Conservation (phyloP, 2,888 invertebrate genomes). For the Altica lythri region DNA sequence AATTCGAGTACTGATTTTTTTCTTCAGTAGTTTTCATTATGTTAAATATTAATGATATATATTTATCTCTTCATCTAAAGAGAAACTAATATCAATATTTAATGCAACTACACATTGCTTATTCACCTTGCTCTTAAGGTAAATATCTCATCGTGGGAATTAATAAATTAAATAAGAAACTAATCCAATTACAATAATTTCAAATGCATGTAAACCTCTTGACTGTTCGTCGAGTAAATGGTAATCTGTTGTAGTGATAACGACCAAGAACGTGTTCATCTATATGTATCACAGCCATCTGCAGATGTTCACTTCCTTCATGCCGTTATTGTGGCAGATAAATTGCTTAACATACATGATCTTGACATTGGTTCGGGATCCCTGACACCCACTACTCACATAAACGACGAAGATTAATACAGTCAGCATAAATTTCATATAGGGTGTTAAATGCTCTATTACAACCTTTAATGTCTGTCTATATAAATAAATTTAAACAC, state of each 20-base stretch:
- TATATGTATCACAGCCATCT: constrained; percentile 28
- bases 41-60: too few relatives aligned
- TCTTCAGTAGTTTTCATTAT: too few relatives aligned
- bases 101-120: too few relatives aligned
- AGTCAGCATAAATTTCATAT: background rate
- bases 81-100: too few relatives aligned
- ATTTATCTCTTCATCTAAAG: too few relatives aligned
- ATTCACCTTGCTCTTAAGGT: too few relatives aligned
- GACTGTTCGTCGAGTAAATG: background rate
- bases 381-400: constrained; percentile 30
- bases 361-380: constrained; percentile 36
- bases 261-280: constrained; percentile 24
- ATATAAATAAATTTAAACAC: too few relatives aligned
- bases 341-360: constrained; percentile 31
- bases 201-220: background rate
- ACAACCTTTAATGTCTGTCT: too few relatives aligned
- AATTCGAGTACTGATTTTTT: too few relatives aligned
- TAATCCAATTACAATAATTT: constrained; percentile 4
- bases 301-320: constrained; percentile 18
- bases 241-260: constrained; percentile 17
- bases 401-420: background rate
- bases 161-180: background rate
- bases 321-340: constrained; percentile 27
- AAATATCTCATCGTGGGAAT: too few relatives aligned
- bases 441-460: too few relatives aligned